Evolutionary conservation across 2,888 invertebrate genomes (phyloP), one percentile per base, ranked within the genome.

Genomic region (Parnassius orleans): DNA sequence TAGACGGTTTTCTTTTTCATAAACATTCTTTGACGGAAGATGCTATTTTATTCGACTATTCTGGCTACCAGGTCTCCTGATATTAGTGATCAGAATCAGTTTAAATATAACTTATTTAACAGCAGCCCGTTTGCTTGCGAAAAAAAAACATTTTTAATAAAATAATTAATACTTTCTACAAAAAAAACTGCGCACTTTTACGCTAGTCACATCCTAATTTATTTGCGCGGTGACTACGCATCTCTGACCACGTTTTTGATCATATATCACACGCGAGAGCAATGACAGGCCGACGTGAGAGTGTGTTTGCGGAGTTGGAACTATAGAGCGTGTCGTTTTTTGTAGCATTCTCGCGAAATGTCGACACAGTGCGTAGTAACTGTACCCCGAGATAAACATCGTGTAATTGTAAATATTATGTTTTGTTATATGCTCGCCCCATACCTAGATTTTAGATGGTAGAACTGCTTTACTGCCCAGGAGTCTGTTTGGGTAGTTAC

Each of bases 291-390:
- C 33, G 52, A 52, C 52, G 12, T n/a, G 52, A 52, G 33, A 52
- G 24, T 19, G 24, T 19, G 54, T 14, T 54, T 12, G 44, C 44
- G 43, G 14, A 43, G 54, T 44, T 11, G 44, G 44, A 19, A 54
- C 42, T 14, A 15, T 42, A 44, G 15, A 54, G 54, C 54, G 44
- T 54, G 44, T 54, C 44, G 15, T 19, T 54, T 44, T 54, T 15
- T 54, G 54, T 54, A 19, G 44, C 24, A 54, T 46, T 54, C 54
- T 54, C 46, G 44, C 12, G 54, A 44, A 54, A 42, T 33, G 24
- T 47, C 33, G 14, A 33, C 47, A 12, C 2, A 55, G 14, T 44
- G 9, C 10, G 24, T n/a, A 51, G 24, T 5, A 9, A 46, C 55
- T 5, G 2, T 47, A 33, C 33, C 7, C 7, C 33, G 7, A 5